These are phyloP conservation scores for Montipora capricornis DNA, from an alignment of 64 coral and sea anemone species.

Conservation along the genomic window DNA sequence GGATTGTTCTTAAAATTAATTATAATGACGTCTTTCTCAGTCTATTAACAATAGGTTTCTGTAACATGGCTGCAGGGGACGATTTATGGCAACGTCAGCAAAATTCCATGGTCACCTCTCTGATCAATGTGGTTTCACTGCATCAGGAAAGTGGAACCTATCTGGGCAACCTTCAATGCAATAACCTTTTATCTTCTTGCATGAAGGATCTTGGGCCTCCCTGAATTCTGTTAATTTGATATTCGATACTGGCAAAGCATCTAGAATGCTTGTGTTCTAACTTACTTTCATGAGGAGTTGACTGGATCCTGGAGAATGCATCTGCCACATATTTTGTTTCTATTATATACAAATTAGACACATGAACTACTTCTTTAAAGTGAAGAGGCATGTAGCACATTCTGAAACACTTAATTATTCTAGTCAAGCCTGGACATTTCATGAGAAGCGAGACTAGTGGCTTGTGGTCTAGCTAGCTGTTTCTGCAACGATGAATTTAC, in stretches of 20 bases:
- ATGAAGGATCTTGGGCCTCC: background rate
- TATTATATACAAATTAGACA: background rate
- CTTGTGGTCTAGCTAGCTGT: no score
- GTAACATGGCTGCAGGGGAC: background rate
- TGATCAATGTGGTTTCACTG: constrained; percentile 49
- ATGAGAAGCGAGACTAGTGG: no score
- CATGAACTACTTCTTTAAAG: background rate
- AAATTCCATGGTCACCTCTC: constrained; percentile 32
- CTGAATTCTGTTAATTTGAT: background rate
- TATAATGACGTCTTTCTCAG: no score
- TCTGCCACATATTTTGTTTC: background rate
- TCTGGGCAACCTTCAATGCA: constrained; percentile 54
- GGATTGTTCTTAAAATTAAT: no score
- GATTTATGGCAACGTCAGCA: constrained; percentile 27
- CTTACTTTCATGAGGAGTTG: no score
- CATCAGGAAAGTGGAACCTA: constrained; percentile 10
- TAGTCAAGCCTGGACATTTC: no score
- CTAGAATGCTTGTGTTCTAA: background rate
- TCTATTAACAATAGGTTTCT: no score
- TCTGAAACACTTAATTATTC: background rate
- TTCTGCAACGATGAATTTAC: no score
- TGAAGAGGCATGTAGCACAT: background rate
- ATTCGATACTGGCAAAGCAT: background rate
- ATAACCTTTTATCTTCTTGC: constrained; percentile 23
- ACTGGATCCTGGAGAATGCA: background rate